Percentiles rank a stretch among this genome's conserved stretches.
Conservation (phyloP, 2,888 invertebrate species). For the Pristionchus mayeri region DNA sequence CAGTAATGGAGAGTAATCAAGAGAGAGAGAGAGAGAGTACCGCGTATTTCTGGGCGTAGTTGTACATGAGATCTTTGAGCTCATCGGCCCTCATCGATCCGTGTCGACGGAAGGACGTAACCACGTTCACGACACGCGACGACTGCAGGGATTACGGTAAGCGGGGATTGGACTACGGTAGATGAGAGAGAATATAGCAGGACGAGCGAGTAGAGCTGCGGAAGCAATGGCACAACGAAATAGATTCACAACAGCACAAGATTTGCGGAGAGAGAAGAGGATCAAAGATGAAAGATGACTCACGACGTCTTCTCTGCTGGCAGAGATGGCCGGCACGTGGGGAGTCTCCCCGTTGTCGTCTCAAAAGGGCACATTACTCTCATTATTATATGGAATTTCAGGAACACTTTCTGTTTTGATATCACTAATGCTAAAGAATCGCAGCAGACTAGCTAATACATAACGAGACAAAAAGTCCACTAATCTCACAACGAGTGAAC, state of each 20-base stretch:
- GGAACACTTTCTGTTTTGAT: background rate
- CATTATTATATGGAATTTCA: too few relatives aligned
- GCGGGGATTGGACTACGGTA: background rate
- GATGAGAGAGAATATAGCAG: too few relatives aligned
- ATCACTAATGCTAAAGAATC: too few relatives aligned
- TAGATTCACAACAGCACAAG: background rate
- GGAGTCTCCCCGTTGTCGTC: slow-evolving; percentile 60
- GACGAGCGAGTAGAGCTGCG: background rate
- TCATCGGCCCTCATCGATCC: slow-evolving; percentile 72
- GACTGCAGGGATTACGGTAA: slow-evolving; percentile 42
- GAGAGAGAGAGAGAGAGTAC: too few relatives aligned
- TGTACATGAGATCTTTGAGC: slow-evolving; percentile 66
- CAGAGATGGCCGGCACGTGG: slow-evolving; percentile 58
- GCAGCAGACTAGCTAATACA: background rate
- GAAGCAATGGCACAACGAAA: background rate
- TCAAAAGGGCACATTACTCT: too few relatives aligned
- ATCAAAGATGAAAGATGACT: background rate
- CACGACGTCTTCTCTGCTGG: slow-evolving; percentile 40
- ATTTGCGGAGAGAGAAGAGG: background rate
- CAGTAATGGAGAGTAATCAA: too few relatives aligned
- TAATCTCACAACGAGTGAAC: background rate
- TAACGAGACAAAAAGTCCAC: too few relatives aligned
- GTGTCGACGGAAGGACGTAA: slow-evolving; percentile 55
- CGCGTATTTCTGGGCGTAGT: slow-evolving; percentile 60
- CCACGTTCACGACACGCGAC: slow-evolving; percentile 43